Evolutionary conservation across 2,113 vertebrate genomes (phyloP), one percentile per base, ranked within the genome.

Genomic region (Eleginops maclovinus): DNA sequence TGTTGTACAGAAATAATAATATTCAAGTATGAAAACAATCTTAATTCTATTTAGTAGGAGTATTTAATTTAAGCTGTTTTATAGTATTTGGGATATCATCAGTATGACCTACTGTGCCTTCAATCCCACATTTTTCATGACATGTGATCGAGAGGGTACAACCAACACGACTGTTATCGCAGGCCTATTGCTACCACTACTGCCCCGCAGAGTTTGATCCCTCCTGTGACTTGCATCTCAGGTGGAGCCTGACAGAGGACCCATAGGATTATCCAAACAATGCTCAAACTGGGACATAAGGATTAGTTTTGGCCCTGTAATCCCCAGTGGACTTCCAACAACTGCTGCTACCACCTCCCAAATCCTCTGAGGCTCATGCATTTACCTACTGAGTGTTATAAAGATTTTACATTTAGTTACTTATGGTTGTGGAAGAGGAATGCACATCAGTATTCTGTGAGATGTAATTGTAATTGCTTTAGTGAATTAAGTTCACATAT

Each of bases 191-290:
- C 47, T 62, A 60, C 53, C 36, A 61, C 72, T 7, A 5, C 59
- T 68, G 61, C 74, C 59, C 47, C 59, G 56, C 47, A 26, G 21
- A 50, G 50, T 64, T 79, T 80, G 16, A 76, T 77, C 77, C 72
- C 71, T 49, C 46, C 46, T 54, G 72, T 67, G 1, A 54, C 56
- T 80, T 41, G 36, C 64, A 61, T 88, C 71, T 79, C 81, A 85
- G 83, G 59, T 85, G 67, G 50, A 67, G 67, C 59, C 70, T 77
- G 46, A 79, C 67, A 81, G 65, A 80, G 66, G 77, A 71, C 79
- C 64, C 68, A 63, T 28, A 65, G 88, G 82, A 90, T 90, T 89
- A 91, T 85, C 81, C 75, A 81, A 85, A 88, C 88, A 83, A 80
- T 81, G 73, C 53, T 78, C 61, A 72, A 90, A 90, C 78, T 88